Percentiles rank a stretch among this genome's conserved stretches.
These are phyloP conservation scores for Tetragnatha montana DNA, from an alignment of 2,888 invertebrate species.

Conservation along the genomic window DNA sequence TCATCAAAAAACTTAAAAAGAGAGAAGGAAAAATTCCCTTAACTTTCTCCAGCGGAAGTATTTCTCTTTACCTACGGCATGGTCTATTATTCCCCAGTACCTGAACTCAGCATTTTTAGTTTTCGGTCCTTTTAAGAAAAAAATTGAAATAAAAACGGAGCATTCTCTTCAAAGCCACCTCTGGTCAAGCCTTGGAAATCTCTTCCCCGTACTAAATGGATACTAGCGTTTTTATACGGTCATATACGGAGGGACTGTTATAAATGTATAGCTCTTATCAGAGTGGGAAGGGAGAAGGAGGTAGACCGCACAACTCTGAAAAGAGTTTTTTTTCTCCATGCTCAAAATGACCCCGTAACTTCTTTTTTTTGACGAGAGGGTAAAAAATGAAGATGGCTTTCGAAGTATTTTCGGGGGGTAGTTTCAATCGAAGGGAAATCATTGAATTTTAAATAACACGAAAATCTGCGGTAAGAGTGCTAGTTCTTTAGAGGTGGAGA, in stretches of 20 bases:
- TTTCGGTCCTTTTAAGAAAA: background rate
- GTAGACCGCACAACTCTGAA: background rate
- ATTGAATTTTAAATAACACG: background rate
- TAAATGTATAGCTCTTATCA: background rate
- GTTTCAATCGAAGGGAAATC: background rate
- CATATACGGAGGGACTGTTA: background rate
- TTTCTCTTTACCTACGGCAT: slow-evolving; percentile 5
- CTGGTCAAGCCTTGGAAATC: background rate
- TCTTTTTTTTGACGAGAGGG: background rate
- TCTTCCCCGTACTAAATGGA: background rate
- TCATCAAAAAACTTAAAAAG: slow-evolving; percentile 34
- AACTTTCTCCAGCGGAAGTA: slow-evolving; percentile 24
- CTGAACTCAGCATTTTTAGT: slow-evolving; percentile 17
- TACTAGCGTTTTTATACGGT: background rate
- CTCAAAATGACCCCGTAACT: background rate
- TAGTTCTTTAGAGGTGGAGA: too few species aligned
- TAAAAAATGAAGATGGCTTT: background rate
- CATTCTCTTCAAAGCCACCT: background rate
- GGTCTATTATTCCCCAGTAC: slow-evolving; percentile 49
- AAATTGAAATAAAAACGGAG: background rate
- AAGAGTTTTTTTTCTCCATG: background rate
- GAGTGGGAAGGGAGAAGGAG: background rate
- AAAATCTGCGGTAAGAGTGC: too few species aligned
- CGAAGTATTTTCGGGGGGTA: background rate
- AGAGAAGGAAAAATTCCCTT: background rate